Conservation (phyloP, 64 coral and sea anemone genomes). For the Cladopsammia gracilis region DNA sequence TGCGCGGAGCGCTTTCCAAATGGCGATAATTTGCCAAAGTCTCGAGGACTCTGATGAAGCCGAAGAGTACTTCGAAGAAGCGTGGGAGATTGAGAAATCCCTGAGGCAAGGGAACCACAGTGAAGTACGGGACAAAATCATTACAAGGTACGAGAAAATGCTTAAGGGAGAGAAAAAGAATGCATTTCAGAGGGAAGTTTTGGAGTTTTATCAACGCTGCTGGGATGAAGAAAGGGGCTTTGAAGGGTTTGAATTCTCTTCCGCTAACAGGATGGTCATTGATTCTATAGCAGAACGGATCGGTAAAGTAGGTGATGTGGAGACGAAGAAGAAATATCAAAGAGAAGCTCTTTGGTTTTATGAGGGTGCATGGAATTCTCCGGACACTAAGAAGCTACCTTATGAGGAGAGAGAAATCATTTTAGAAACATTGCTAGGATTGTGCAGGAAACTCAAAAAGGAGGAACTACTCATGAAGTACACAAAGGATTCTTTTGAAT, state of each 20-base stretch:
- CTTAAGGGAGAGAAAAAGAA: not conserved
- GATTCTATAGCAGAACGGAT: constrained; percentile 4
- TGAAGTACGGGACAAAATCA: not conserved
- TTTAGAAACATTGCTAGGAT: not conserved
- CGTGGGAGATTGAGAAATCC: constrained; percentile 51
- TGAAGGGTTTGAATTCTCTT: not conserved
- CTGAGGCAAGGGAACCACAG: constrained; percentile 39
- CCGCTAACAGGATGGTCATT: not conserved
- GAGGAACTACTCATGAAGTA: not conserved
- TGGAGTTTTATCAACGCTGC: constrained; percentile 10
- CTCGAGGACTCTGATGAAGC: constrained; percentile 22
- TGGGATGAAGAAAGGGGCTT: not conserved
- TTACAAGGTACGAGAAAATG: not conserved
- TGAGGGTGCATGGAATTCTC: constrained; percentile 31
- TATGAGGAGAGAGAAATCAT: not conserved
- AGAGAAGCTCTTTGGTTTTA: constrained; percentile 32
- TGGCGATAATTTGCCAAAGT: constrained; percentile 5
- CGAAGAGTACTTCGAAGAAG: constrained; percentile 46
- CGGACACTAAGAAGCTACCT: constrained; percentile 7
- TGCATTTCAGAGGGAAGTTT: not conserved
- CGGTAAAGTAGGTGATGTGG: not conserved
- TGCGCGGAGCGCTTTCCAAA: constrained; percentile 38
- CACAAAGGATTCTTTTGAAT: not conserved
- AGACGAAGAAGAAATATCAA: not conserved
- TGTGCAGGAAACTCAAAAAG: not conserved